phyloP scores from a whole-genome alignment of 1,140 invertebrate genomes.

The Drosophila kikkawai region DNA sequence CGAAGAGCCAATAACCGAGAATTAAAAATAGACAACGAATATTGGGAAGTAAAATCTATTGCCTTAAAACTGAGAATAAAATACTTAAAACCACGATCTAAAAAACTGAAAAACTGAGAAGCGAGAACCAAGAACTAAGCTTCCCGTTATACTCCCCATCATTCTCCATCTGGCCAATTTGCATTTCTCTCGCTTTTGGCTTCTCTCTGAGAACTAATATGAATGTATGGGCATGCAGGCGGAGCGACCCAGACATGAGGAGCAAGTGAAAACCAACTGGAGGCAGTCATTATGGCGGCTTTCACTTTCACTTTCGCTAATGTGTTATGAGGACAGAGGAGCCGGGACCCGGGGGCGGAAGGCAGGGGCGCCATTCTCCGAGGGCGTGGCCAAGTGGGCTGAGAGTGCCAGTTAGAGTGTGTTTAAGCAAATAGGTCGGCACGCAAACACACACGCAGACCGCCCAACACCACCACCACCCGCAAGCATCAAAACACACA shows the following conservation, averaged over 20 bases:
- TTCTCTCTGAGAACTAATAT: conserved; percentile 61
- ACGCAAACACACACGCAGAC: conserved; percentile 41
- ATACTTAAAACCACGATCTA: not conserved
- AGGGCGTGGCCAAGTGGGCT: conserved; percentile 38
- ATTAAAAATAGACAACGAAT: not conserved
- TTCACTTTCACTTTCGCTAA: conserved; percentile 81
- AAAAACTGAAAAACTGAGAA: not conserved
- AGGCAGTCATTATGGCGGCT: conserved; percentile 81
- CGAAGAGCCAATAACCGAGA: not conserved
- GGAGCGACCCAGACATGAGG: conserved; percentile 61
- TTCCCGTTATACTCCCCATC: conserved; percentile 5
- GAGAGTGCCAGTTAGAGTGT: conserved; percentile 49
- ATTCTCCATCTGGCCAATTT: conserved; percentile 29
- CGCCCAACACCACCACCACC: conserved; percentile 1
- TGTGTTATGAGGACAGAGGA: conserved; percentile 74
- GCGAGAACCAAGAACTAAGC: conserved; percentile 13
- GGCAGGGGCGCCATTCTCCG: conserved; percentile 14
- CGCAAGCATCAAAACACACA: conserved; percentile 1
- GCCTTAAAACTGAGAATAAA: not conserved
- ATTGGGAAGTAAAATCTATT: not conserved
- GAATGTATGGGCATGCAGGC: conserved; percentile 71
- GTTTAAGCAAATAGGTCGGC: conserved; percentile 77
- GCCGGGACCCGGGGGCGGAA: not conserved
- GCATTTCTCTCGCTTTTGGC: conserved; percentile 33
- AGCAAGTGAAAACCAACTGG: conserved; percentile 77